Conservation (phyloP, 2,113 vertebrate species). For the Mormyrus iriodes region DNA sequence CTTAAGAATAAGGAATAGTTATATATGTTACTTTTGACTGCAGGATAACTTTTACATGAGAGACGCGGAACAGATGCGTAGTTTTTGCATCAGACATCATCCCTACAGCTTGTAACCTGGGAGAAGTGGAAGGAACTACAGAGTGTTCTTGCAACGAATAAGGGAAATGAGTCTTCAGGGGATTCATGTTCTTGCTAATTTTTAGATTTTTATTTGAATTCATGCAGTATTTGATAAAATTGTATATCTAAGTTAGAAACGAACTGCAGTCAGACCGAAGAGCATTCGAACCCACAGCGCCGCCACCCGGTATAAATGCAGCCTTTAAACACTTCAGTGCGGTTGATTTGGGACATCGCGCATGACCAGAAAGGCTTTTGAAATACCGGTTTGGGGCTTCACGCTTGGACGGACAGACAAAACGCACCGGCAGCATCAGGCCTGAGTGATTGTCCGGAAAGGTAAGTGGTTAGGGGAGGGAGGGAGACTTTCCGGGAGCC, state of each 20-base stretch:
- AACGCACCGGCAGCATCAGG: not conserved
- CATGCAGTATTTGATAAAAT: not conserved
- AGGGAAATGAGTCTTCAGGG: not conserved
- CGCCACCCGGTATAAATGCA: not conserved
- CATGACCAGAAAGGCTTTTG: not conserved
- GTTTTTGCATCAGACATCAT: not conserved
- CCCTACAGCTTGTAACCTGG: not conserved
- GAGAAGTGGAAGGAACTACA: not conserved
- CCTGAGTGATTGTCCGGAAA: not conserved
- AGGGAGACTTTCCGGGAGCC: not conserved
- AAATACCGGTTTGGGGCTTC: not conserved
- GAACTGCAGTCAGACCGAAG: not conserved
- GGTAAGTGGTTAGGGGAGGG: not conserved
- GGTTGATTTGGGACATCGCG: not conserved
- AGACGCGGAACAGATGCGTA: not conserved
- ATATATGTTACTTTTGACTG: not conserved
- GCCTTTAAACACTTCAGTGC: not conserved
- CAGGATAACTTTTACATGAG: not conserved
- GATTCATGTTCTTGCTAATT: not conserved
- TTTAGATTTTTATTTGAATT: not conserved
- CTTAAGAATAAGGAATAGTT: not conserved
- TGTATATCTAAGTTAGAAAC: not conserved
- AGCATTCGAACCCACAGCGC: not conserved
- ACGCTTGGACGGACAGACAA: not conserved
- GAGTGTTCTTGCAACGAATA: not conserved